Evolutionary conservation across 2,797 vertebrate genomes (phyloP).

Genomic region (Novumbra hubbsi): DNA sequence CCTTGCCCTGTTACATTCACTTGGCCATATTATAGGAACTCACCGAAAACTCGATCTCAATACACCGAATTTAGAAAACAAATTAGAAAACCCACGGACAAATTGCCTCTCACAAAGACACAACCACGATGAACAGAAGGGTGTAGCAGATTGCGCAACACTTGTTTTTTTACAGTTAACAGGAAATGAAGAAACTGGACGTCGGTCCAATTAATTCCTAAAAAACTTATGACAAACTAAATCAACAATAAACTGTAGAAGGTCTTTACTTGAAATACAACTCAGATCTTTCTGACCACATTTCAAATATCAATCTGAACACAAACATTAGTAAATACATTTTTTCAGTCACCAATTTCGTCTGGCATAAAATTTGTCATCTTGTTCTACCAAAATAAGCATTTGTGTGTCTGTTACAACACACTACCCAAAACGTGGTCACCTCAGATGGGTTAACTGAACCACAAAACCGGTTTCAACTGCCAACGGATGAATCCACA

Average conservation of each 20-base stretch:
- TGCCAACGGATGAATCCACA: slow-evolving; percentile 5
- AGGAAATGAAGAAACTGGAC: neutral
- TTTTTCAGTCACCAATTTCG: neutral
- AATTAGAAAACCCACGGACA: no score
- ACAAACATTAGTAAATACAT: neutral
- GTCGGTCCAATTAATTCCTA: no score
- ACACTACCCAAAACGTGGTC: neutral
- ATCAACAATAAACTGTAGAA: neutral
- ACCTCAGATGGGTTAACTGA: slow-evolving; percentile 9
- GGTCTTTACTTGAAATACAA: neutral
- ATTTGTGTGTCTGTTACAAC: neutral
- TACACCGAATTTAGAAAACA: no score
- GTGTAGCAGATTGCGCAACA: neutral
- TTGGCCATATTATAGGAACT: no score
- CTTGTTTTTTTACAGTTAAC: neutral
- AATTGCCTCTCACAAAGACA: neutral
- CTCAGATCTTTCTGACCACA: neutral
- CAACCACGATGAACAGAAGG: neutral
- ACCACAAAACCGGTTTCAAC: neutral
- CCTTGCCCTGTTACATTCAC: neutral
- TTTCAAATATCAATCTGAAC: neutral
- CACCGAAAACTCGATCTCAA: no score
- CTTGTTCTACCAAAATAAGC: neutral
- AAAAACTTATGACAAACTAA: neutral
- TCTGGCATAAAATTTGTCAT: slow-evolving; percentile 1